phyloP scores from a whole-genome alignment of 1,140 invertebrate species.

The Leptinotarsa undecemlineata region DNA sequence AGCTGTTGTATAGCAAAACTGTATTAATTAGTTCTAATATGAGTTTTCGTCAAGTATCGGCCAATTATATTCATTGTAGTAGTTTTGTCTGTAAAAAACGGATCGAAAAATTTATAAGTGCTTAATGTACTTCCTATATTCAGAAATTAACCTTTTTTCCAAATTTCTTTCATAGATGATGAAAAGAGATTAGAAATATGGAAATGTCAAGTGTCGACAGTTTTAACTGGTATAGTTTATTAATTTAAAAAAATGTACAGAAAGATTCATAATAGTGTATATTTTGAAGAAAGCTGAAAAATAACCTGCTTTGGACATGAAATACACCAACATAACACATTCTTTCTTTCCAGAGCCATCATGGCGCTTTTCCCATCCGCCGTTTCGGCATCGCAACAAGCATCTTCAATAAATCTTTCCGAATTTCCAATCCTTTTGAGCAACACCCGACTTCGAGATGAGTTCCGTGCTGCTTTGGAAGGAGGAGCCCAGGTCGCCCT shows the following conservation, averaged over 20 bases:
- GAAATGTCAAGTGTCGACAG: too few relatives aligned
- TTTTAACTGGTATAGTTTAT: neutral
- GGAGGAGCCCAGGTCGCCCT: conserved; percentile 58
- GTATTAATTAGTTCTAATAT: too few relatives aligned
- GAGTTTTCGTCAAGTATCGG: too few relatives aligned
- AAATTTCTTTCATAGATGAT: too few relatives aligned
- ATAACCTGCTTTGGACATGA: neutral
- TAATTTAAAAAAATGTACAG: neutral
- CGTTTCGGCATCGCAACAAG: conserved; percentile 42
- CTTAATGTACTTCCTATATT: too few relatives aligned
- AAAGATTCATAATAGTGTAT: neutral
- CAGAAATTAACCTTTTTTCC: too few relatives aligned
- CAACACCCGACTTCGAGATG: conserved; percentile 46
- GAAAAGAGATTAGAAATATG: too few relatives aligned
- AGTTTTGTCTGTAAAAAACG: too few relatives aligned
- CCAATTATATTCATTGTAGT: too few relatives aligned
- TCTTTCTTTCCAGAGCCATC: conserved; percentile 50
- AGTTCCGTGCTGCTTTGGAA: conserved; percentile 56
- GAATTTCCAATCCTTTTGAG: conserved; percentile 24
- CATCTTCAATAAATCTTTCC: conserved; percentile 44
- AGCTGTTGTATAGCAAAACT: too few relatives aligned
- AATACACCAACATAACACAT: neutral
- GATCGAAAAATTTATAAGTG: too few relatives aligned
- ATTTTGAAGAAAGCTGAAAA: neutral
- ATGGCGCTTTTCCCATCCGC: conserved; percentile 49